Percentiles rank a stretch among this genome's conserved stretches.
These are phyloP conservation scores for Heliconius erato DNA, from an alignment of 2,888 invertebrate species.

Conservation along the genomic window DNA sequence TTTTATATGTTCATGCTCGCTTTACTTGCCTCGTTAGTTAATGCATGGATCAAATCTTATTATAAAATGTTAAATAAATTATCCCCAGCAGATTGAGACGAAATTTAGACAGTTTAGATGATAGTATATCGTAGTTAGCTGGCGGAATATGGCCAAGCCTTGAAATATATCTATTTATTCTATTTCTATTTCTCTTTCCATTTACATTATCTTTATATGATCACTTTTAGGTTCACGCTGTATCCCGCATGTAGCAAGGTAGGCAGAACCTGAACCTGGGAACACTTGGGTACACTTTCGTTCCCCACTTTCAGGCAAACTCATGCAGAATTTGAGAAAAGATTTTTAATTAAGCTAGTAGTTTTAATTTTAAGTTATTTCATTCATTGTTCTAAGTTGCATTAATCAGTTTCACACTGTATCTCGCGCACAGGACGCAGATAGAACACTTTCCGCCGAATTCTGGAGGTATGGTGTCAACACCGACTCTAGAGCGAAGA, in stretches of 20 bases:
- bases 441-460: no score
- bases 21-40: not conserved
- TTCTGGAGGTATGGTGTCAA: no score
- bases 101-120: not conserved
- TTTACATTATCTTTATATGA: not conserved
- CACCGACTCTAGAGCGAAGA: no score
- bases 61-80: not conserved
- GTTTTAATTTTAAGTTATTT: not conserved
- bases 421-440: no score
- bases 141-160: not conserved
- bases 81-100: not conserved
- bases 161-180: not conserved
- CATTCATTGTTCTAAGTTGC: not conserved
- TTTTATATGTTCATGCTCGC: not conserved
- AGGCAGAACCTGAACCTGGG: no score
- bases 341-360: not conserved
- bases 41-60: not conserved
- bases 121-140: not conserved
- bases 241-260: no score
- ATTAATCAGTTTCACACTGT: no score
- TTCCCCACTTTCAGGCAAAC: no score
- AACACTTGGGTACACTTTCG: no score
- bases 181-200: not conserved
- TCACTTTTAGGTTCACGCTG: no score
- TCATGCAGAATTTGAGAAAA: not conserved